Evolutionary conservation across 2,888 invertebrate species (phyloP).

Genomic region (Aricia artaxerxes): DNA sequence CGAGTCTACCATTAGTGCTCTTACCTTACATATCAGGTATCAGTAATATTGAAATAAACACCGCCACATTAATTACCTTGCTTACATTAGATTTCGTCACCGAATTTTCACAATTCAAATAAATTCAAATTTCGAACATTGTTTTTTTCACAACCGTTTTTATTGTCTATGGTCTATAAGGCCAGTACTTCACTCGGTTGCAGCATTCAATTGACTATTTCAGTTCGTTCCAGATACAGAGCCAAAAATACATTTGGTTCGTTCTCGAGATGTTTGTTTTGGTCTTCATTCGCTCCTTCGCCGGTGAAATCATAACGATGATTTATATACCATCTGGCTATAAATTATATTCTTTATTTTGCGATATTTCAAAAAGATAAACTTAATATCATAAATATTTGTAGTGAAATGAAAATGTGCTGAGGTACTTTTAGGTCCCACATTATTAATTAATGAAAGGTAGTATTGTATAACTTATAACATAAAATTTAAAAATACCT

Average conservation of each 20-base stretch:
- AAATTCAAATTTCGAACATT: constrained; percentile 9
- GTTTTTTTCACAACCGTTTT: background rate
- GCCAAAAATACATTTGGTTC: constrained; percentile 27
- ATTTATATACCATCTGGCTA: constrained; percentile 7
- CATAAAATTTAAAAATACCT: no score
- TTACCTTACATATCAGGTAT: background rate
- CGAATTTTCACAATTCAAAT: background rate
- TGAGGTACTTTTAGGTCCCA: no score
- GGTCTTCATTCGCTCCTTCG: constrained; percentile 17
- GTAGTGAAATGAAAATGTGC: background rate
- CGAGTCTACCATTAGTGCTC: no score
- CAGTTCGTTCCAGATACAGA: constrained; percentile 24
- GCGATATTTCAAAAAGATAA: background rate
- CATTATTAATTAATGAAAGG: no score
- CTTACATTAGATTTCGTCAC: background rate
- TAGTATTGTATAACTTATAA: no score
- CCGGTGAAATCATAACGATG: constrained; percentile 1
- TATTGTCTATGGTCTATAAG: background rate
- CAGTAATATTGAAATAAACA: background rate
- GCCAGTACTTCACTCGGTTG: constrained; percentile 7
- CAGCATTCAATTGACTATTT: constrained; percentile 18
- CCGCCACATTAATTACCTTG: background rate
- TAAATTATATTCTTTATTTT: constrained; percentile 28
- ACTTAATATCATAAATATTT: background rate
- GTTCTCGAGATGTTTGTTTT: constrained; percentile 28